Conservation (phyloP, 2,888 invertebrate species). For the Perdita meconis region DNA sequence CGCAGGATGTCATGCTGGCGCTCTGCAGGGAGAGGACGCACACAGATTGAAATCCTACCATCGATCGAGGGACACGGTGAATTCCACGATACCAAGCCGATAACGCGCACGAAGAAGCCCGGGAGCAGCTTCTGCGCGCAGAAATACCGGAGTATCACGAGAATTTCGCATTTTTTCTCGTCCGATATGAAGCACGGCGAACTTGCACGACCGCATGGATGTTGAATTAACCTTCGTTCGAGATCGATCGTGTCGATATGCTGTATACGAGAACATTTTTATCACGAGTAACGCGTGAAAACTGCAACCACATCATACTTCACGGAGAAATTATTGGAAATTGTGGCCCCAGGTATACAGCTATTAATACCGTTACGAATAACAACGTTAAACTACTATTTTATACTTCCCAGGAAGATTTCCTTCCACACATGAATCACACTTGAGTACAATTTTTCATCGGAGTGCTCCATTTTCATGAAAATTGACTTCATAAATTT, state of each 20-base stretch:
- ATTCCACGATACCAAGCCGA: constrained; percentile 60
- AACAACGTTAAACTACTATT: background rate
- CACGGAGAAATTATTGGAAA: background rate
- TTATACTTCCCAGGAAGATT: background rate
- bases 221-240: constrained; percentile 66
- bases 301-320: constrained; percentile 31
- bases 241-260: constrained; percentile 54
- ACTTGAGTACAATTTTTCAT: background rate
- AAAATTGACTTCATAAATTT: background rate
- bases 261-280: constrained; percentile 47
- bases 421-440: background rate
- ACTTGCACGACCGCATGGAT: constrained; percentile 35
- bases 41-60: constrained; percentile 70
- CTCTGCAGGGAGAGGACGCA: constrained; percentile 28
- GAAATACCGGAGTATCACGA: constrained; percentile 64
- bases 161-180: constrained; percentile 65
- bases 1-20: constrained; percentile 46
- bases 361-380: background rate
- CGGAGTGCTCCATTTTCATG: background rate
- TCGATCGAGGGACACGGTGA: constrained; percentile 66
- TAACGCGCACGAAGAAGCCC: constrained; percentile 60
- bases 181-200: constrained; percentile 53
- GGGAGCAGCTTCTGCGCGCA: constrained; percentile 36
- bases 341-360: background rate
- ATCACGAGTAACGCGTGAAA: constrained; percentile 38